Conservation (phyloP, 2,797 vertebrate genomes). For the Sebastes paucispinis region DNA sequence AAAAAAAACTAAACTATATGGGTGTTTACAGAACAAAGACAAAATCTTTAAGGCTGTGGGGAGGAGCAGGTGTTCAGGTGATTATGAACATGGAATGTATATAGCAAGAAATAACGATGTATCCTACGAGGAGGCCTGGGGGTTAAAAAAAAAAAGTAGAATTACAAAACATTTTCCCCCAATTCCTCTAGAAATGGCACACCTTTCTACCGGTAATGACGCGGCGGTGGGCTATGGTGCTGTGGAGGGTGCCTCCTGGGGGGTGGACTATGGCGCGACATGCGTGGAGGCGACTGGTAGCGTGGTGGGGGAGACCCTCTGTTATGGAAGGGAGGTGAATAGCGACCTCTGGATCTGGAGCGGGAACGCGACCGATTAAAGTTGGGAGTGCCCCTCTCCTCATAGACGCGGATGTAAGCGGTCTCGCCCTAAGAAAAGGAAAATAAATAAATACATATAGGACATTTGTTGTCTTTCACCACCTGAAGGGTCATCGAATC, state of each 20-base stretch:
- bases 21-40: neutral
- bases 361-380: constrained; percentile 88
- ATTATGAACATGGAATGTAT: constrained; percentile 79
- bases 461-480: neutral
- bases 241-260: constrained; percentile 75
- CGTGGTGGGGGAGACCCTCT: constrained; percentile 88
- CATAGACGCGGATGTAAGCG: constrained; percentile 87
- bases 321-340: constrained; percentile 90
- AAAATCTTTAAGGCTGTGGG: constrained; percentile 55
- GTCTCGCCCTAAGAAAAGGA: constrained; percentile 82
- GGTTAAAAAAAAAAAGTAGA: constrained; percentile 35
- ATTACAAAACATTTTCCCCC: constrained; percentile 59
- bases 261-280: constrained; percentile 83
- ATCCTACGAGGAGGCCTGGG: constrained; percentile 31
- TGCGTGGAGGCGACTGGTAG: constrained; percentile 89
- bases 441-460: neutral
- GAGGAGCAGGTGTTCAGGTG: constrained; percentile 32
- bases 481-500: neutral
- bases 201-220: constrained; percentile 81
- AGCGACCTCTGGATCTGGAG: constrained; percentile 90
- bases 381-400: constrained; percentile 87
- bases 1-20: neutral
- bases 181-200: constrained; percentile 13
- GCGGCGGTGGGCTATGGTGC: constrained; percentile 82
- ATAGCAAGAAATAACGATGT: constrained; percentile 55